Percentiles rank a stretch among this genome's conserved stretches.
Evolutionary conservation across 2,797 vertebrate species (phyloP).

Genomic region (Hypotaenidia okinawae): DNA sequence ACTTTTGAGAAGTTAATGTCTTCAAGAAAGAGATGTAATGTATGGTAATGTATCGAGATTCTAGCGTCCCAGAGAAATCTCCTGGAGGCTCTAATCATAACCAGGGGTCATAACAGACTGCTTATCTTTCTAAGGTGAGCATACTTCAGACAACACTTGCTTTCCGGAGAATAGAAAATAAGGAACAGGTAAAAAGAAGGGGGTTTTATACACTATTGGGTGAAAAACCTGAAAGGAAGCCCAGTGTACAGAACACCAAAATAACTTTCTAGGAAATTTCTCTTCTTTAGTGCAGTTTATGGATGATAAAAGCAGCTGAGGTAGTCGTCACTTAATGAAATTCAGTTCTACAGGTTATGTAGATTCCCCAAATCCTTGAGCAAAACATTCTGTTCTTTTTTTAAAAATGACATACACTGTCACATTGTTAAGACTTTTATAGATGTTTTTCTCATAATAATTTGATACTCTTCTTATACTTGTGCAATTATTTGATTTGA

Average conservation of each 20-base stretch:
- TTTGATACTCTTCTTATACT: not conserved
- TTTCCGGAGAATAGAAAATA: not conserved
- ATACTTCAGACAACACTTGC: not conserved
- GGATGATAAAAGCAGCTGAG: not conserved
- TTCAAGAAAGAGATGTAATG: not conserved
- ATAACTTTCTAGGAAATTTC: not conserved
- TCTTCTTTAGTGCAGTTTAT: not conserved
- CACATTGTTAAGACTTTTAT: not conserved
- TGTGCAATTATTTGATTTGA: not conserved
- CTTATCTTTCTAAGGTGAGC: not conserved
- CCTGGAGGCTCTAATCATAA: not conserved
- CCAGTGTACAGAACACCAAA: not conserved
- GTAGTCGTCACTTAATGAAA: not conserved
- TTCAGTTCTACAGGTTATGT: not conserved
- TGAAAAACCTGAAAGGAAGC: not conserved
- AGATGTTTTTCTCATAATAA: not conserved
- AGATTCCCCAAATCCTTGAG: not conserved
- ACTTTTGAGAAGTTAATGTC: not conserved
- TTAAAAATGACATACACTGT: not conserved
- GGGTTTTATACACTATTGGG: not conserved
- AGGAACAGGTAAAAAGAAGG: not conserved
- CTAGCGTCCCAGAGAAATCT: not conserved
- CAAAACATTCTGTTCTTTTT: not conserved
- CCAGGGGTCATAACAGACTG: not conserved
- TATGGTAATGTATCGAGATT: not conserved